Evolutionary conservation across 2,113 vertebrate species (phyloP), one percentile per base, ranked within the genome.

Genomic region (Lasiurus cinereus): DNA sequence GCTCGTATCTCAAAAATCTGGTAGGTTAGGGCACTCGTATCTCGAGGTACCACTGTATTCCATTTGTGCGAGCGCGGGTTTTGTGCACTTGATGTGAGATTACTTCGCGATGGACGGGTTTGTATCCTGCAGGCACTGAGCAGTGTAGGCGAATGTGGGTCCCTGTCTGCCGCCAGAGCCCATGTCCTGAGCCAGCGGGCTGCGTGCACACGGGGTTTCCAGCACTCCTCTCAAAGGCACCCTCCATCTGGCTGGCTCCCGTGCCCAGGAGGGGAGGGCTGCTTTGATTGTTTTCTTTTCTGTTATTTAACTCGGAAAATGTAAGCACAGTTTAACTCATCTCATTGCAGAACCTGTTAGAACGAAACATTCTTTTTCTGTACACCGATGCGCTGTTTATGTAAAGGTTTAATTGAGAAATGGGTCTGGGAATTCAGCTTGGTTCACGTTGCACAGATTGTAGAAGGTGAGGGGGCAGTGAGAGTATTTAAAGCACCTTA

Each of bases 351-450:
- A 86, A 70, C 31, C 62, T 88, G 2, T 46, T 94, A 15, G 9
- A 79, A 43, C 29, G 56, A 87, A 82, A 36, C 22, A 16, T 70
- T 70, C 3, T 73, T 82, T 94, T 83, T 16, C 36, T 90, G 16
- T 77, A 74, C 8, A 8, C 16, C 6, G 46, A 74, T 90, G 5
- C 21, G 5, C 77, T 64, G 0, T 88, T 64, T 88, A 82, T 39
- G 54, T 89, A 91, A 91, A 88, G 70, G 84, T 43, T 94, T 14
- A 83, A 2, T 83, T 0, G 22, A 85, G 59, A 80, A 82, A 80
- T 27, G 89, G 6, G 16, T 90, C 43, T 88, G 0, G 78, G 70
- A 73, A 90, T 88, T 93, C 13, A 29, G 69, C 29, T 54, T 84
- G 66, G n/a, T 62, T 82, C 50, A 59, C 0, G 9, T 50, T 70